Conservation (phyloP, 92 coral and sea anemone species). For the Galaxea fascicularis region DNA sequence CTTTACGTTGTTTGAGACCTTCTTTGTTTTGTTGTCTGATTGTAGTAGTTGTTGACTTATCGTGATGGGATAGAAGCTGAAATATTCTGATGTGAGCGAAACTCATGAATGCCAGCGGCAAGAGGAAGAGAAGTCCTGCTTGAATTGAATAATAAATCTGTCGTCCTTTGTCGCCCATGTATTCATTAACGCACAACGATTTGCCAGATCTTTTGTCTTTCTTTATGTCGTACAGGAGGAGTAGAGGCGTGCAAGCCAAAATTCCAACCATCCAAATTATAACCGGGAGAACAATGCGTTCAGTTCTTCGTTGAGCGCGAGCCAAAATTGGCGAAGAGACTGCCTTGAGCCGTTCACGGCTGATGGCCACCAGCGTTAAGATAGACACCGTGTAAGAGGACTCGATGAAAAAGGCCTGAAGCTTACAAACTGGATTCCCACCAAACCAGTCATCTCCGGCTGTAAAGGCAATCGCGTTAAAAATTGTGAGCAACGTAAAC, state of each 20-base stretch:
- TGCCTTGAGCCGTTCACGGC: too few species aligned
- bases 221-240: conserved; percentile 77
- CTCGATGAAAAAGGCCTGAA: conserved; percentile 83
- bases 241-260: conserved; percentile 70
- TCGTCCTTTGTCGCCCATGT: conserved; percentile 79
- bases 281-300: conserved; percentile 49
- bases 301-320: conserved; percentile 60
- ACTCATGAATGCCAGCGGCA: conserved; percentile 75
- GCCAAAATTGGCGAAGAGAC: conserved; percentile 79
- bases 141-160: conserved; percentile 89
- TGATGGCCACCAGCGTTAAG: too few species aligned
- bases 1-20: conserved; percentile 58
- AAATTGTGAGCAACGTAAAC: conserved; percentile 76
- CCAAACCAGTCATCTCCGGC: conserved; percentile 74
- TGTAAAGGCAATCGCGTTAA: conserved; percentile 72
- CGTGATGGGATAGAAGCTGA: conserved; percentile 54
- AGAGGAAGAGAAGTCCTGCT: conserved; percentile 74
- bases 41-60: conserved; percentile 31
- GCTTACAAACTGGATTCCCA: conserved; percentile 70
- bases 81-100: too few species aligned
- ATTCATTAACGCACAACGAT: conserved; percentile 75
- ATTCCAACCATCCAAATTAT: conserved; percentile 77
- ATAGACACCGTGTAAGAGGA: conserved; percentile 81
- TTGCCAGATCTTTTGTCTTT: conserved; percentile 36
- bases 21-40: conserved; percentile 17